Evolutionary conservation across 2,888 invertebrate species (phyloP), one percentile per base, ranked within the genome.

Genomic region (Heliconius erato): DNA sequence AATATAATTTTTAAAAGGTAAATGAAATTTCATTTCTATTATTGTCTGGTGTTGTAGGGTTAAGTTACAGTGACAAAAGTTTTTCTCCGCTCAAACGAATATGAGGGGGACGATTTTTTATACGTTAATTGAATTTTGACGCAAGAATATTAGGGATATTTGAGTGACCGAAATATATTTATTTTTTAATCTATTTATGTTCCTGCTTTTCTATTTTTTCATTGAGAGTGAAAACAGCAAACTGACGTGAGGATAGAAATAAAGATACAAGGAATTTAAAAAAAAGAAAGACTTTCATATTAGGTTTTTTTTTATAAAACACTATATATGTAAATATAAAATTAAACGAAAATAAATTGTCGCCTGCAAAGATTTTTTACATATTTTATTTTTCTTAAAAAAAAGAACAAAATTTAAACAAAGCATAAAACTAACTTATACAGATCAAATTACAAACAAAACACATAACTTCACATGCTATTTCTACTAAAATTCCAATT

Each of bases 71-170:
- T 90, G 92, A 91, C 91, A 89, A 90, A 93, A 94, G 93, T 92
- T 91, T 89, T 91, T 91, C 90, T 89, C 91, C 93, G 92, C 92
- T 91, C 87, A 89, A 90, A 88, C 86, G 91, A 88, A 88, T 91
- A 86, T 86, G 87, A 82, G 86, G 89, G 90, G 91, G 93, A 92
- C 82, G 82, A 84, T 90, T 93, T 94, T 94, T 94, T 93, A 89
- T 76, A 9, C 91, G 92, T 92, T 94, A 95, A 95, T 94, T 91
- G 90, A 93, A 91, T 95, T 94, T 92, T 92, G 92, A 92, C 90
- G 88, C 89, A 86, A 90, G 91, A 90, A 91, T 94, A 91, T 93
- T 93, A 92, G 89, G 88, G 85, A 91, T 93, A 94, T 94, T 93
- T 93, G 90, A 93, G 90, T 93, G 93, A 92, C 94, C 94, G 91